Percentiles rank a stretch among this genome's conserved stretches.
Evolutionary conservation across 2,888 invertebrate genomes (phyloP).

Genomic region (Hermaeophaga mercurialis): DNA sequence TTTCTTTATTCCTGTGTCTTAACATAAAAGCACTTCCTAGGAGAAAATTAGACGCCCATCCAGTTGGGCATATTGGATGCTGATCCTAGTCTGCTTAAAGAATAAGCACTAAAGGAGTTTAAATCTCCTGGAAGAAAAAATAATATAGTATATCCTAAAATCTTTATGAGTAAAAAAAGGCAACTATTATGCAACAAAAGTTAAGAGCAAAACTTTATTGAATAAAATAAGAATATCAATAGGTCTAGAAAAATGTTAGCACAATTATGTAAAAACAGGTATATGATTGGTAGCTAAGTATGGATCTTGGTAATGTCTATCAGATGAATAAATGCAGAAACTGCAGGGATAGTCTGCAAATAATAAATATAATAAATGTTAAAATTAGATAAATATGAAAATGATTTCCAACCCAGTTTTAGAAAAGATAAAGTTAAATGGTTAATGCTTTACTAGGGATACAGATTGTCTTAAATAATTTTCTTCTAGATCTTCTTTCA

Average conservation of each 20-base stretch:
- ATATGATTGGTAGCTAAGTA: conserved; percentile 3
- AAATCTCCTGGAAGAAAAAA: conserved; percentile 1
- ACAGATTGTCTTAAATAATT: no score
- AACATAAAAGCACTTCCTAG: no score
- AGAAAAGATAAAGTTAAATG: no score
- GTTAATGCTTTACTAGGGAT: no score
- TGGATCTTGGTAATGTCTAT: conserved; percentile 46
- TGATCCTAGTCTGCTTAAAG: neutral
- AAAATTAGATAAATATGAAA: conserved; percentile 11
- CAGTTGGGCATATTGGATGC: neutral
- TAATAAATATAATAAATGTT: conserved; percentile 37
- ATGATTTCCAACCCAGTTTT: no score
- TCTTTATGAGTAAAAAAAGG: neutral
- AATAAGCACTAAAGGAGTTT: neutral
- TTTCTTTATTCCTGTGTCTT: no score
- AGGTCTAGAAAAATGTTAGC: neutral
- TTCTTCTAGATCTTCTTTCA: no score
- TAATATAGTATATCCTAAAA: neutral
- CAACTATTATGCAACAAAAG: neutral
- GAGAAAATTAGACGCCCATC: neutral
- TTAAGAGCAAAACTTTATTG: neutral
- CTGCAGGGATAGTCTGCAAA: conserved; percentile 51
- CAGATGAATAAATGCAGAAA: conserved; percentile 53
- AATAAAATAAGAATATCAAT: neutral
- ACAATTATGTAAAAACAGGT: conserved; percentile 13